Conservation (phyloP, 2,797 vertebrate genomes). For the Choloepus didactylus region DNA sequence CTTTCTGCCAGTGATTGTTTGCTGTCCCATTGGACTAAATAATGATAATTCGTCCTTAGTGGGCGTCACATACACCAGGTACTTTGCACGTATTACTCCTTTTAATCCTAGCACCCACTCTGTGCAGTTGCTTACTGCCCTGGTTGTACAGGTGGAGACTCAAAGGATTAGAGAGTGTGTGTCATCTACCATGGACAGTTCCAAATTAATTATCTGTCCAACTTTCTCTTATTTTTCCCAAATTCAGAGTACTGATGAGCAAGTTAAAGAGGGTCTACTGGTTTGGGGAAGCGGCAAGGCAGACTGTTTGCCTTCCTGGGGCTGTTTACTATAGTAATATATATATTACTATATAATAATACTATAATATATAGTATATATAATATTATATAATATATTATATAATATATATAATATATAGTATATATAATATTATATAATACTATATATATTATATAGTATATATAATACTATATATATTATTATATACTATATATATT, state of each 20-base stretch:
- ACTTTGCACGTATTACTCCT: rapidly evolving
- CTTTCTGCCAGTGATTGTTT: neutral
- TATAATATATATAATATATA: too few relatives aligned
- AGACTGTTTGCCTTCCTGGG: neutral
- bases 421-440: too few relatives aligned
- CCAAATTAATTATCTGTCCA: neutral
- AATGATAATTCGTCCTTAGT: rapidly evolving
- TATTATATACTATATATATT: too few relatives aligned
- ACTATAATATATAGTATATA: too few relatives aligned
- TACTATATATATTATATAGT: too few relatives aligned
- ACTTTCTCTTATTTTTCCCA: neutral
- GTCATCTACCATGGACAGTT: too few relatives aligned
- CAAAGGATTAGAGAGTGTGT: neutral
- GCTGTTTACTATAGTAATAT: neutral
- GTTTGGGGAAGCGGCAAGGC: neutral
- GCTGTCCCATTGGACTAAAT: too few relatives aligned
- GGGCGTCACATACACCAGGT: neutral
- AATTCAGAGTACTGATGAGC: neutral
- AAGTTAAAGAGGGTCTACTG: neutral
- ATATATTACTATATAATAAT: too few relatives aligned
- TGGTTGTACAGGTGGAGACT: neutral
- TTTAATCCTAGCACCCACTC: neutral
- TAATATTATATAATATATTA: too few relatives aligned
- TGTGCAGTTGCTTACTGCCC: neutral
- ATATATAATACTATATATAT: too few relatives aligned